Percentiles rank a stretch among this genome's conserved stretches.
Evolutionary conservation across 1,140 invertebrate species (phyloP).

Genomic region (Caenorhabditis elegans): DNA sequence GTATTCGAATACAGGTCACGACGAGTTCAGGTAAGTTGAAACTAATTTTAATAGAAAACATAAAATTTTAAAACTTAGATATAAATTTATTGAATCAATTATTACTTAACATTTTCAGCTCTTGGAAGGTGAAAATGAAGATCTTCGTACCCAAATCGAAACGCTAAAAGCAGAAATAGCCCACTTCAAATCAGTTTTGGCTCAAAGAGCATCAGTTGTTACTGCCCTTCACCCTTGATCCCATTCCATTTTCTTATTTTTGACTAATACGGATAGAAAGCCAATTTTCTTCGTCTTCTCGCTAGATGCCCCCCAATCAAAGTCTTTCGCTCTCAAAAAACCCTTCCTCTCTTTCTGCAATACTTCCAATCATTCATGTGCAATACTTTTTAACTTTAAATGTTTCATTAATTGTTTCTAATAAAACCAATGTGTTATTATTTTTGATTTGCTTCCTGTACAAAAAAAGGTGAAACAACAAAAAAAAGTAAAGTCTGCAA

Average conservation of each 20-base stretch:
- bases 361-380: background rate
- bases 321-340: background rate
- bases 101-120: too few species aligned
- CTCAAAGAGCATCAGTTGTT: constrained; percentile 41
- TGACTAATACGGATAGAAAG: constrained; percentile 11
- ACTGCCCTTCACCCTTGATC: background rate
- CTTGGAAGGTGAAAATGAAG: constrained; percentile 57
- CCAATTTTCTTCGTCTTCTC: background rate
- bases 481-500: too few species aligned
- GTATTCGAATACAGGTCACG: constrained; percentile 61
- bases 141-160: constrained; percentile 59
- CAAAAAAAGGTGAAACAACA: background rate
- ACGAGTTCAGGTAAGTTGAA: constrained; percentile 35
- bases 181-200: constrained; percentile 59
- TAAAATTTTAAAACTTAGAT: too few species aligned
- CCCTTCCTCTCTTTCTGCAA: background rate
- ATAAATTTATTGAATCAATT: too few species aligned
- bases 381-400: background rate
- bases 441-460: background rate
- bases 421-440: background rate
- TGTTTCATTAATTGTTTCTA: background rate
- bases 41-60: too few species aligned
- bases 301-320: background rate
- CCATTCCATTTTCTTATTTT: background rate
- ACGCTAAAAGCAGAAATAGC: constrained; percentile 57